Evolutionary conservation across 2,797 vertebrate species (phyloP), one percentile per base, ranked within the genome.

Genomic region (Gymnothorax reevesii): DNA sequence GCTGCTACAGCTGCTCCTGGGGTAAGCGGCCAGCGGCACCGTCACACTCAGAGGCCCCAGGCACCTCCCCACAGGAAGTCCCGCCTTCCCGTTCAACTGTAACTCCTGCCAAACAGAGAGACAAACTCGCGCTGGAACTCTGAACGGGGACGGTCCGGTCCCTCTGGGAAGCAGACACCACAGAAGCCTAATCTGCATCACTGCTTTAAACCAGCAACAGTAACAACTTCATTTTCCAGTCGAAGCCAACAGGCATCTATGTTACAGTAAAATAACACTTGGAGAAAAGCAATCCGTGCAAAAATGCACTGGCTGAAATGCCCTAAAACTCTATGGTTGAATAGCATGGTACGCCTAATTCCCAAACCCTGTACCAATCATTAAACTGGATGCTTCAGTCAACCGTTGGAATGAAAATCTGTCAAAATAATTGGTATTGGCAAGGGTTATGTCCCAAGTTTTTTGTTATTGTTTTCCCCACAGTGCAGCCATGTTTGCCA

Each of bases 1-100:
- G 91, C 97, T 97, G 87, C 97, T 98, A 88, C 98, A 97, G 94
- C 96, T 98, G 95, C 97, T 97, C 91, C 95, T 96, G 64, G 95
- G 96, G 92, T 97, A 97, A 1, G 95, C 89, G 0, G 91, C 93
- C 60, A 91, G 92, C 0, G 95, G 90, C 62, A 93, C 86, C 42
- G 92, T 94, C 90, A 94, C 64, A 86, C 95, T 97, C 89, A 97
- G 94, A 93, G 96, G 97, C 92, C 93, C 97, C 92, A 94, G 95
- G 92, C 96, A 96, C 92, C 95, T 97, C 84, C 93, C 90, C 91
- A 4, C 77, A 80, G 77, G 77, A 80, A 80, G 77, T 80, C 77
- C 94, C 71, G 94, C 91, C 94, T 96, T 97, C 89, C 96, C 91
- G 83, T 95, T 97, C 91, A 94, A 90, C 87, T 96, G 97, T 88